Evolutionary conservation across 1,140 invertebrate genomes (phyloP), one percentile per base, ranked within the genome.

Genomic region (Asbolus verrucosus): DNA sequence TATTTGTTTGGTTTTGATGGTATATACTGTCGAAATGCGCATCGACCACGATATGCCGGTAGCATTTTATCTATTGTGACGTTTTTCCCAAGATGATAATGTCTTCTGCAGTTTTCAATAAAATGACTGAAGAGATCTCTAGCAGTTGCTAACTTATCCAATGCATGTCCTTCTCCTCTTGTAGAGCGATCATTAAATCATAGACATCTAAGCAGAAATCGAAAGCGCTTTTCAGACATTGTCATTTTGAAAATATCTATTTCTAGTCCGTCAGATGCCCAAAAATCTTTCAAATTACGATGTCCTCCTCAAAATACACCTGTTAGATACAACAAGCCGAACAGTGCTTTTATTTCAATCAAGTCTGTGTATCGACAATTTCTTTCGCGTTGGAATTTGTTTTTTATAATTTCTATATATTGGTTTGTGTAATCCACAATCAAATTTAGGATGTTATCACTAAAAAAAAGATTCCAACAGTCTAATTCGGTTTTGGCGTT

Each of bases 261-360:
- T 21, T 21, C 54, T 13, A 59, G 16, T 14, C 50, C 50, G 19
- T 60, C 54, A 14, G 54, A 2, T 19, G 21, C 16, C 16, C 54
- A 60, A 60, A 60, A 60, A 24, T 60, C 54, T 13, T 13, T 30
- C 6, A 60, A 14, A 60, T 18, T 15, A 6, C 24, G 6, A 24
- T 27, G 54, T 21, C 16, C 54, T 8, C 54, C 54, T 27, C 54
- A 21, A 60, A 60, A 27, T 9, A 60, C 54, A 21, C 54, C 54
- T 11, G 50, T 16, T 16, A 60, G 54, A 24, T 30, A 30, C 27
- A 30, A 30, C 9, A 30, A 30, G 9, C 27, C 27, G 4, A 30
- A 30, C 4, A 8, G 13, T 60, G 54, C 54, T 60, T 60, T 27
- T 14, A 60, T 60, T 60, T 60, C 54, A n/a, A 24, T 60, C 13